phyloP scores from a whole-genome alignment of 2,113 vertebrate genomes.

The Salvator merianae region DNA sequence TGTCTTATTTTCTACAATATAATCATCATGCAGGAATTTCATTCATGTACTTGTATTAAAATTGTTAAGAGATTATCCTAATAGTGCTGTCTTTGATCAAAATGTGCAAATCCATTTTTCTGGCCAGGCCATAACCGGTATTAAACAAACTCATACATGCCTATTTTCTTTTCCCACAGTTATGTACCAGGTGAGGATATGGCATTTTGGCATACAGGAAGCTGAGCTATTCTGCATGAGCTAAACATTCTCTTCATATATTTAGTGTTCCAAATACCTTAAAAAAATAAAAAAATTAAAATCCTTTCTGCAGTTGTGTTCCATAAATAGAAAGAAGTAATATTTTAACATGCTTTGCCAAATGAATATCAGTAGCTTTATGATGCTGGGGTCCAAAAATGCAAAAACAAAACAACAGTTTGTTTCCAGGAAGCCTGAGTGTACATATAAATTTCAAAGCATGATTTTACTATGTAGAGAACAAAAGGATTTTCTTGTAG shows the following conservation, averaged over 20 bases:
- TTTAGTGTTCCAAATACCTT: neutral
- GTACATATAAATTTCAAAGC: neutral
- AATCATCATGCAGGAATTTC: too few species aligned
- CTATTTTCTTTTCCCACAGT: too few species aligned
- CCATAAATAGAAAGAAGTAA: neutral
- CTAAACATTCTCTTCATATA: neutral
- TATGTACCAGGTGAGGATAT: too few species aligned
- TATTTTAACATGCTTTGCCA: neutral
- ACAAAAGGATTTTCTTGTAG: neutral
- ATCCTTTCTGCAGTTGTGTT: too few species aligned
- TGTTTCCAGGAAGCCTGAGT: neutral
- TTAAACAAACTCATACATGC: too few species aligned
- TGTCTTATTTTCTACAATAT: too few species aligned
- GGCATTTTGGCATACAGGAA: neutral
- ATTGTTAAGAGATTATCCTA: too few species aligned
- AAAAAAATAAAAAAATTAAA: neutral
- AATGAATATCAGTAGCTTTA: neutral
- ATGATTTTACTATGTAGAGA: neutral
- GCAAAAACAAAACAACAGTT: too few species aligned
- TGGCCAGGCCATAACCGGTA: too few species aligned
- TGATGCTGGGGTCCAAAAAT: neutral
- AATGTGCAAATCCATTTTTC: too few species aligned
- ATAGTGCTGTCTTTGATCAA: too few species aligned
- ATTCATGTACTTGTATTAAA: too few species aligned
- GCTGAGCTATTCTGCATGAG: neutral